Evolutionary conservation across 2,888 invertebrate genomes (phyloP).

Genomic region (Nemurella pictetii): DNA sequence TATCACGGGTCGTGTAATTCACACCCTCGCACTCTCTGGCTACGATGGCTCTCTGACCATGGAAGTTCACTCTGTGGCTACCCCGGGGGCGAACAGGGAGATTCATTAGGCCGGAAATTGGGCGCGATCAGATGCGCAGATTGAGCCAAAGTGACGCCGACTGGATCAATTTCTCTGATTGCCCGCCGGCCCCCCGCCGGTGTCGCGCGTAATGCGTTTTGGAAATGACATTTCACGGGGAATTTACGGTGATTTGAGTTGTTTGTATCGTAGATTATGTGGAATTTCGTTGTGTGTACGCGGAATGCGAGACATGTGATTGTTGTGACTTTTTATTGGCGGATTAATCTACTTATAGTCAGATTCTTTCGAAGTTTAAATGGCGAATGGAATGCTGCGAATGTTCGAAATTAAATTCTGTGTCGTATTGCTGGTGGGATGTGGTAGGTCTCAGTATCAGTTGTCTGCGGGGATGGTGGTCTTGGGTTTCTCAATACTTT

Average conservation of each 20-base stretch:
- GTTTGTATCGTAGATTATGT: background rate
- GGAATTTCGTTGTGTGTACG: background rate
- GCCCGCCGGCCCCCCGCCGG: background rate
- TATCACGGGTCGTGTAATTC: too few relatives aligned
- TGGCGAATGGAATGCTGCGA: background rate
- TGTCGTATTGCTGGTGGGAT: background rate
- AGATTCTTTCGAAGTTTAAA: background rate
- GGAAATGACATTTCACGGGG: background rate
- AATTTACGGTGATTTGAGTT: background rate
- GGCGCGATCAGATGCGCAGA: background rate
- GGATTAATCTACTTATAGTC: background rate
- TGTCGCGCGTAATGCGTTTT: background rate
- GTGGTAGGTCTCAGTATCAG: background rate
- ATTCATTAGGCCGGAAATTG: background rate
- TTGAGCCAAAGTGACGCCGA: background rate
- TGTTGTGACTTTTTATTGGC: background rate
- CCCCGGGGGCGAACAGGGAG: too few relatives aligned
- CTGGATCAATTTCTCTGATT: background rate
- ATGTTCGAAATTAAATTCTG: background rate
- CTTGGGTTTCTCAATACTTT: too few relatives aligned
- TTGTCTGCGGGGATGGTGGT: too few relatives aligned
- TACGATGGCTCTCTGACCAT: background rate
- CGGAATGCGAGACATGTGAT: background rate
- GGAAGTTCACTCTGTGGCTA: too few relatives aligned
- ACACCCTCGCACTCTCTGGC: background rate